Conservation (phyloP, 2,797 vertebrate species). For the Phaenicophaeus curvirostris region DNA sequence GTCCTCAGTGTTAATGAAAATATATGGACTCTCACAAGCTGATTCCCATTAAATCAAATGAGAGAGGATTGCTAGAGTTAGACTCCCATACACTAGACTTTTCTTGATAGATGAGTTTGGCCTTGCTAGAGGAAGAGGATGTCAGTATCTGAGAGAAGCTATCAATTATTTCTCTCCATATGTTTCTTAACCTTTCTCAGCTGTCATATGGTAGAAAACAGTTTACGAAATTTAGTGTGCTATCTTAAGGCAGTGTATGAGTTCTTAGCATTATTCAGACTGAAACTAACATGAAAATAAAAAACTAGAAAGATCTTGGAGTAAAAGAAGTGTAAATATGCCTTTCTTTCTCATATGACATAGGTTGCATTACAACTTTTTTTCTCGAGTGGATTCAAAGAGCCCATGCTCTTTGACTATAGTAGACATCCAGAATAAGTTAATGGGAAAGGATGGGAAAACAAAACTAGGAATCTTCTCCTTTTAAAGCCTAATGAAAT, state of each 20-base stretch:
- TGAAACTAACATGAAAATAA: not conserved
- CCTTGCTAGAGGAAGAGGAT: not conserved
- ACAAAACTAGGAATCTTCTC: not conserved
- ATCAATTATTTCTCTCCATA: not conserved
- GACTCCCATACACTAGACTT: not conserved
- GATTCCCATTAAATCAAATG: not conserved
- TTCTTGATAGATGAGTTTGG: not conserved
- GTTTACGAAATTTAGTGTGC: not conserved
- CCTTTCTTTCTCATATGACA: not conserved
- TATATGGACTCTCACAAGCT: not conserved
- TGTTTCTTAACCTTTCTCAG: not conserved
- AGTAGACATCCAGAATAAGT: not conserved
- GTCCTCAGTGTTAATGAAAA: not conserved
- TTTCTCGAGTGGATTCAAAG: not conserved
- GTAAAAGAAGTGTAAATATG: not conserved
- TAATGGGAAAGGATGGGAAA: not conserved
- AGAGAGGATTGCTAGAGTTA: not conserved
- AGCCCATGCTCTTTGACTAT: not conserved
- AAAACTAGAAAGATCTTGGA: not conserved
- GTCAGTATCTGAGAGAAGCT: not conserved
- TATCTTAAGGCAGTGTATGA: not conserved
- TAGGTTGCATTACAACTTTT: rapidly evolving
- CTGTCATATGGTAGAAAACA: not conserved
- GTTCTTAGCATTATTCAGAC: not conserved
- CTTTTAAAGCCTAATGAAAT: not conserved